Evolutionary conservation across 1,140 invertebrate species (phyloP), one percentile per base, ranked within the genome.

Genomic region (Diorhabda sublineata): DNA sequence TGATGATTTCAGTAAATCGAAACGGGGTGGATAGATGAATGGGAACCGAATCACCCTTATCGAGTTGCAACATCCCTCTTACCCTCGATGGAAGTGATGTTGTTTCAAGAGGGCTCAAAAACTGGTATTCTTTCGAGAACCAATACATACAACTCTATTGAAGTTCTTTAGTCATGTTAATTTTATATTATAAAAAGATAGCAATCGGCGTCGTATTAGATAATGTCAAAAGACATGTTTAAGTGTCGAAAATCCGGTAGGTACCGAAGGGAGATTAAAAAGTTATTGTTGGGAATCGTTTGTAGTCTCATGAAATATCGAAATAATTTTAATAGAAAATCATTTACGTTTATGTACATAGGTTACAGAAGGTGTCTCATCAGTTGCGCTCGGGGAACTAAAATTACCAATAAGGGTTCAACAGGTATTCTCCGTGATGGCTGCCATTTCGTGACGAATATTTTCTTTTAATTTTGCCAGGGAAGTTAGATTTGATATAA

Each of bases 41-140:
- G 47, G 47, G 47, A 52, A 52, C 47, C 6, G n/a, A 52, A 52
- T 52, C 47, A n/a, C 47, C 47, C 47, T 52, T 8, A 6, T 52
- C 47, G 47, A 8, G 47, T n/a, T 52, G 4, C 47, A 52, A 52
- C 47, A 52, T 52, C 47, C 47, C 47, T 52, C n/a, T 52, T 52
- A 52, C 47, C n/a, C 6, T 52, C n/a, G 6, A 52, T 52, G 47
- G 6, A 6, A n/a, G 6, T 52, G 47, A 52, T 8, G 47, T 4
- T 52, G 47, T 52, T 52, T 52, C 47, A 52, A 52, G 47, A 52
- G 47, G 47, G 47, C 47, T 52, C 47, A 52, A 52, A 26, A 52
- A 52, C 47, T 52, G 47, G 47, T 52, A 52, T 52, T 52, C 47
- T 52, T n/a, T 52, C 47, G 6, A 52, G 47, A n/a, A 52, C 47